phyloP scores from a whole-genome alignment of 1,140 invertebrate genomes.

The Probaryconus sp. region DNA sequence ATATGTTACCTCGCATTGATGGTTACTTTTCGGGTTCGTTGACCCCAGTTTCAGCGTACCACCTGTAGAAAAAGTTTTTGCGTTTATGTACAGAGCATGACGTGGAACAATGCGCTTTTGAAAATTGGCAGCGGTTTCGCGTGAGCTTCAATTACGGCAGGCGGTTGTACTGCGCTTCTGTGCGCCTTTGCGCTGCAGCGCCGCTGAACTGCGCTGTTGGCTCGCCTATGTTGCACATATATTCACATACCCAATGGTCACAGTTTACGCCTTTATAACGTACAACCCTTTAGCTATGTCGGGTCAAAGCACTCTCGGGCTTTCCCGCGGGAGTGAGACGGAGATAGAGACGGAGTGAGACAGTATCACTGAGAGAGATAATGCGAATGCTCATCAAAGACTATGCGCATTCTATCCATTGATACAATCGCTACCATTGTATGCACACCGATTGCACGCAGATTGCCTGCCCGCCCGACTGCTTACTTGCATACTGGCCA shows the following conservation, averaged over 20 bases:
- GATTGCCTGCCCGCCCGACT: conserved; percentile 29
- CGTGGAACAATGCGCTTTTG: conserved; percentile 62
- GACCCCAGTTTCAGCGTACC: conserved; percentile 47
- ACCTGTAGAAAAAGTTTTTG: conserved; percentile 60
- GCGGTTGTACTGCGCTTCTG: conserved; percentile 47
- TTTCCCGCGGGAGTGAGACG: conserved; percentile 26
- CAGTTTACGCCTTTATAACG: conserved; percentile 58
- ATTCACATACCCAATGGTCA: conserved; percentile 48
- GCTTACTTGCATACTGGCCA: conserved; percentile 32
- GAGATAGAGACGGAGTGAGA: not conserved
- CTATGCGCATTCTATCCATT: conserved; percentile 49
- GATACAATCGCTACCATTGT: conserved; percentile 57
- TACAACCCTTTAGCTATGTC: conserved; percentile 46
- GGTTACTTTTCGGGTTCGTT: conserved; percentile 49
- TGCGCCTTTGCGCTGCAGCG: conserved; percentile 46
- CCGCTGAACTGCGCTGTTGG: not conserved
- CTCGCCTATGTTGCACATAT: conserved; percentile 26
- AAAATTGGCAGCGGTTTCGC: conserved; percentile 65
- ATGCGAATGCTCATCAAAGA: conserved; percentile 51
- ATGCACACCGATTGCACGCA: conserved; percentile 50
- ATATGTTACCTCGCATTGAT: conserved; percentile 49
- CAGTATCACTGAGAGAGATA: conserved; percentile 22
- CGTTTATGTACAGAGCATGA: conserved; percentile 55
- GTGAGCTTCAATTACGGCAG: conserved; percentile 56
- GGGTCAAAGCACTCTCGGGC: conserved; percentile 53